Evolutionary conservation across 2,888 invertebrate genomes (phyloP).

Genomic region (Falcaria lacertinaria): DNA sequence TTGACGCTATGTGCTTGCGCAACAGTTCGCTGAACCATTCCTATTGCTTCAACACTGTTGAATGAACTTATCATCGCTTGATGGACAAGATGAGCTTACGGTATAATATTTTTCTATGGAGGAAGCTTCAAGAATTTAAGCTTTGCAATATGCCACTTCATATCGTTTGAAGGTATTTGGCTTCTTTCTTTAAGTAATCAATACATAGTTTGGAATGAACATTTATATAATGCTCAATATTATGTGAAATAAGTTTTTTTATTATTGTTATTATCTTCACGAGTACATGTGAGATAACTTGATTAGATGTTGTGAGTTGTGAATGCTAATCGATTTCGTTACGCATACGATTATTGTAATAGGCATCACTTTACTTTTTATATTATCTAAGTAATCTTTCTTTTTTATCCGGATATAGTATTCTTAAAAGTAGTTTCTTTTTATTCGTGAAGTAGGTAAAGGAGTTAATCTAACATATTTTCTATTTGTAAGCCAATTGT

Average conservation of each 20-base stretch:
- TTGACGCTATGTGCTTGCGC: conserved; percentile 44
- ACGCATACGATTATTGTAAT: not conserved
- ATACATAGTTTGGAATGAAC: no score
- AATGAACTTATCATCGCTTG: conserved; percentile 16
- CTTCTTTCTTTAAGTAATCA: no score
- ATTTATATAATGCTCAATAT: no score
- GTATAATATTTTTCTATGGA: not conserved
- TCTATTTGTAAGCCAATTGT: not conserved
- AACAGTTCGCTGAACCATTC: conserved; percentile 71
- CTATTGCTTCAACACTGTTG: conserved; percentile 16
- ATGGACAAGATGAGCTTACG: not conserved
- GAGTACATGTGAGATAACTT: no score
- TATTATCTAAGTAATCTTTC: not conserved
- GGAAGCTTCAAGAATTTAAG: no score
- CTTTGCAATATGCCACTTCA: no score
- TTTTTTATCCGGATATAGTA: not conserved
- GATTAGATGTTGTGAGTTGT: not conserved
- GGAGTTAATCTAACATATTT: not conserved
- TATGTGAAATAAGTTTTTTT: no score
- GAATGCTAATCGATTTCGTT: not conserved
- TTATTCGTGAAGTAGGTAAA: not conserved
- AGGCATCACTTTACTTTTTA: not conserved
- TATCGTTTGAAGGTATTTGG: no score
- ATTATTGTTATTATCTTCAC: no score
- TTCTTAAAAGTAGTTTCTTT: not conserved